Percentiles rank a stretch among this genome's conserved stretches.
Conservation (phyloP, 2,888 invertebrate species). For the Scaptomyza tumidula region DNA sequence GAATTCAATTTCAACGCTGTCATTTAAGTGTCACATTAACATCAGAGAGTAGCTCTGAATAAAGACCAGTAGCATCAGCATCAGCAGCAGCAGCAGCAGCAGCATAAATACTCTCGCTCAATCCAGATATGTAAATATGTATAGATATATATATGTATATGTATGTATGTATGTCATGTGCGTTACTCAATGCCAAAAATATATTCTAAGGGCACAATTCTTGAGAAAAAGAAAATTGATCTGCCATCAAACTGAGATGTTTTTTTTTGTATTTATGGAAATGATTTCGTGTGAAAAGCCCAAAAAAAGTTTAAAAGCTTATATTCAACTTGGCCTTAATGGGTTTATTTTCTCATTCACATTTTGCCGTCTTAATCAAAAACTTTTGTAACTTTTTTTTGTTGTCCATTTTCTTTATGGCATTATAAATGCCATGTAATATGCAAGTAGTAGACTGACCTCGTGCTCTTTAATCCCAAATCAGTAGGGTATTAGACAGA, state of each 20-base stretch:
- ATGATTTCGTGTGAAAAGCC: neutral
- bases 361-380: neutral
- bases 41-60: constrained; percentile 15
- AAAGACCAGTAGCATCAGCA: neutral
- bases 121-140: neutral
- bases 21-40: constrained; percentile 57
- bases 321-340: neutral
- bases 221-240: neutral
- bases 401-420: neutral
- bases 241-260: constrained; percentile 1
- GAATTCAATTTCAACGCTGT: constrained; percentile 57
- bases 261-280: neutral
- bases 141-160: neutral
- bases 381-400: neutral
- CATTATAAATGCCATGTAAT: neutral
- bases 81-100: neutral
- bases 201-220: neutral
- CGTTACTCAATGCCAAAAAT: neutral
- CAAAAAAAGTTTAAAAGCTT: neutral
- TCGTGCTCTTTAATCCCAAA: neutral
- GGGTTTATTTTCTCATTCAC: no score
- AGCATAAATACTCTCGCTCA: constrained; percentile 11
- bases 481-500: constrained; percentile 14
- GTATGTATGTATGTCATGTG: no score
- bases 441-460: neutral